Conservation (phyloP, 2,888 invertebrate species). For the Drosophila eohydei region DNA sequence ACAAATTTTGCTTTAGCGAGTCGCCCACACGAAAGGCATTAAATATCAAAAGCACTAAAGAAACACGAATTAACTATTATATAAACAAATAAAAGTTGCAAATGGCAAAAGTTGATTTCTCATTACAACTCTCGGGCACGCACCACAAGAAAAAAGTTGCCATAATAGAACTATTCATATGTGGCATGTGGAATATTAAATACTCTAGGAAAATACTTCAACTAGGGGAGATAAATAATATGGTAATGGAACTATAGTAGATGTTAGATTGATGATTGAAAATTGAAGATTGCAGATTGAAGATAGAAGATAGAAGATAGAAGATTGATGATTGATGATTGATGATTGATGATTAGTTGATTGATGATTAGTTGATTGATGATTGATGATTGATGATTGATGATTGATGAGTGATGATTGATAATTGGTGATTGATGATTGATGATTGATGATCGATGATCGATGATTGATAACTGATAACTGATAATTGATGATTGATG, state of each 20-base stretch:
- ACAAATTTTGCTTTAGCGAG: conserved; percentile 27
- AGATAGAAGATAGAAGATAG: not conserved
- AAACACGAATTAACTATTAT: conserved; percentile 58
- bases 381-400: no score
- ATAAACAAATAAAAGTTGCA: conserved; percentile 53
- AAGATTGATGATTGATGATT: not conserved
- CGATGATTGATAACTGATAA: no score
- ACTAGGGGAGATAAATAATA: no score
- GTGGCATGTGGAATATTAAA: not conserved
- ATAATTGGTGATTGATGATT: no score
- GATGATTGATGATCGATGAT: no score
- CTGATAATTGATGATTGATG: no score
- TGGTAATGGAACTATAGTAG: no score
- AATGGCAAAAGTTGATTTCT: conserved; percentile 64
- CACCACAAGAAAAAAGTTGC: conserved; percentile 22
- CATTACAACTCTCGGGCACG: conserved; percentile 53
- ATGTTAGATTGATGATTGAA: not conserved
- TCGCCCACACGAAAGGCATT: conserved; percentile 62
- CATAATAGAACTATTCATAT: not conserved
- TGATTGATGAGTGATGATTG: no score
- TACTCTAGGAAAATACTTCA: not conserved
- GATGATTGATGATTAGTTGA: no score
- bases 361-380: no score
- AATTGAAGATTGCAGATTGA: not conserved
- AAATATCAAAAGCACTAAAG: conserved; percentile 36